phyloP scores from a whole-genome alignment of 2,797 vertebrate species.

The Alauda arvensis region DNA sequence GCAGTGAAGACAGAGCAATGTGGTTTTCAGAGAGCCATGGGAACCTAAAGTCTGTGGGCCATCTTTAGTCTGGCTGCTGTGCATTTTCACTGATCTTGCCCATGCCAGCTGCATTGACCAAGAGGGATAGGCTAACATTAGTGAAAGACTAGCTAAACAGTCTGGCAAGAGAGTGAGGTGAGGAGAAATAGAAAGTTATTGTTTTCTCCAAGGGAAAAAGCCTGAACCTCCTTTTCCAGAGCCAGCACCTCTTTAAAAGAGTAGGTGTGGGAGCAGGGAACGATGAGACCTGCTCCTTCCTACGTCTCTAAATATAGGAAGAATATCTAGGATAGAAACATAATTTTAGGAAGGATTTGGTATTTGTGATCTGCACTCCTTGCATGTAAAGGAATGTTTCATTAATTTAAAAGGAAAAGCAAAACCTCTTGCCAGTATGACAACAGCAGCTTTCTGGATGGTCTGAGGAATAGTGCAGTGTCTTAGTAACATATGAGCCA shows the following conservation, averaged over 20 bases:
- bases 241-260: background rate
- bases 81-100: background rate
- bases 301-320: background rate
- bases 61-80: background rate
- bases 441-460: slow-evolving; percentile 58
- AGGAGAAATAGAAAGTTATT: background rate
- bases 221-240: background rate
- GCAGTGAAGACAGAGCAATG: background rate
- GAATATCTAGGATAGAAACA: background rate
- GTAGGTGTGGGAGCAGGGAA: slow-evolving; percentile 9
- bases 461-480: slow-evolving; percentile 65
- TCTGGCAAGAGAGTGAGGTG: background rate
- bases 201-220: background rate
- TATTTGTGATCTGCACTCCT: slow-evolving; percentile 65
- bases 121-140: background rate
- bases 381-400: slow-evolving; percentile 58
- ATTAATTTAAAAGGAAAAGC: slow-evolving; percentile 55
- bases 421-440: slow-evolving; percentile 16
- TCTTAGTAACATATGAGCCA: slow-evolving; percentile 66
- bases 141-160: background rate
- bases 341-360: slow-evolving; percentile 22
- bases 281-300: background rate
- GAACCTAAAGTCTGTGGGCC: background rate
- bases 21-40: background rate
- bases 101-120: background rate